Base-by-base conservation (phyloP, 2,888 invertebrate genomes). In the Dolomedes plantarius region DNA sequence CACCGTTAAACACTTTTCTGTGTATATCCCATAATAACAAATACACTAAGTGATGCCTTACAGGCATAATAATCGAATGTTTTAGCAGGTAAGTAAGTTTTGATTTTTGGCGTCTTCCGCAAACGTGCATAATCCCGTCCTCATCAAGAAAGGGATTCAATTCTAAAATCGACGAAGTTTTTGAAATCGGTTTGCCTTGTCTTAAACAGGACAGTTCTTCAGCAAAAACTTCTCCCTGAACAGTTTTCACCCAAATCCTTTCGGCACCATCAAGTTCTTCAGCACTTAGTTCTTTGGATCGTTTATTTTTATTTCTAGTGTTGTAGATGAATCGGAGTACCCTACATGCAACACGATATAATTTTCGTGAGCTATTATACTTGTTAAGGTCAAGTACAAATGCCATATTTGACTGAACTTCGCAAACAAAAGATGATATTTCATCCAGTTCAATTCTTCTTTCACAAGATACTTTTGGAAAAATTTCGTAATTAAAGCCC, bases 251-350 rank as follows among this genome's bases (percentile, higher is more conserved):
- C 9, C 13, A 46, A 62, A 6, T n/a, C 7, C 11, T 62, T 62
- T 62, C 9, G 62, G 62, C 62, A 62, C 23, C 62, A 62, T 62
- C 19, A 2, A 62, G 27, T 62, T 62, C 62, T 62, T 62, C 19
- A 6, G 62, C n/a, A 5, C 9, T 62, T 62, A 62, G 23, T 62
- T 62, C n/a, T 2, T 19, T 19, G 9, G n/a, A 23, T 62, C 23
- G n/a, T 1, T 23, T 62, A 6, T 11, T 19, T 2, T n/a, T n/a
- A 62, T 62, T 23, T 62, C 27, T 19, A 0, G 11, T 6, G 23
- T n/a, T 62, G 19, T 62, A 16, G 1, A 46, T n/a, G n/a, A n/a
- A n/a, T n/a, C n/a, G n/a, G n/a, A n/a, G n/a, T n/a, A 46, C n/a
- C 62, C 62, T 62, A 62, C 62, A 23, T 62, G 7, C 62, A 62